A percentile compares a stretch with the other conserved stretches of the same genome.
These are phyloP conservation scores for Loxodonta africana DNA, from an alignment of 2,113 vertebrate species.

Conservation along the genomic window DNA sequence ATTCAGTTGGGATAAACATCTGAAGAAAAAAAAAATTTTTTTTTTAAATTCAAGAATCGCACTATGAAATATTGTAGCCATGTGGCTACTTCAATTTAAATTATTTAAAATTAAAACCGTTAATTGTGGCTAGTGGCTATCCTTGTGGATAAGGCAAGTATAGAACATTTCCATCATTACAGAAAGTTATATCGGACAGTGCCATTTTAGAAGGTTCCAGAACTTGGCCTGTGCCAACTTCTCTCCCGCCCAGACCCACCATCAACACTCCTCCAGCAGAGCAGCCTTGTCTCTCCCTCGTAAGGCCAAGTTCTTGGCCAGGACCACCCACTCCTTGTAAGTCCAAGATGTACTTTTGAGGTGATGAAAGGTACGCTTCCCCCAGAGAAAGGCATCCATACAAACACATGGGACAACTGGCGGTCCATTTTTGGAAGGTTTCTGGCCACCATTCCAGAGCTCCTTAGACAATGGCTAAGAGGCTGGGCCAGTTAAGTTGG, in stretches of 20 bases:
- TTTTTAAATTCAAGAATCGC: no score
- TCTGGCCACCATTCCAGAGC: background rate
- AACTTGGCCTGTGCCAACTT: background rate
- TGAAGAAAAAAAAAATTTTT: no score
- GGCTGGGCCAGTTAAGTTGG: background rate
- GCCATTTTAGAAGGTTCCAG: background rate
- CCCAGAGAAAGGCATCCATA: background rate
- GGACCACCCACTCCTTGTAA: background rate
- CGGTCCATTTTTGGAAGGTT: slow-evolving; percentile 64
- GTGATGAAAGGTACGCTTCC: background rate
- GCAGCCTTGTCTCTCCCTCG: background rate
- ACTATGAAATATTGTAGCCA: no score
- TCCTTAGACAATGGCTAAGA: background rate
- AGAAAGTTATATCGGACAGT: background rate
- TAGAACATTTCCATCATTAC: background rate
- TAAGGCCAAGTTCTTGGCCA: background rate
- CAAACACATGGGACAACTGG: background rate
- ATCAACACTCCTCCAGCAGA: accelerated
- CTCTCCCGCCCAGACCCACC: background rate
- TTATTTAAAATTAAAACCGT: background rate
- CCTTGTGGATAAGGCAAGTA: background rate
- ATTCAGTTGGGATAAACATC: background rate
- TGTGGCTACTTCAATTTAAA: background rate
- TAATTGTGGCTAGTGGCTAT: background rate
- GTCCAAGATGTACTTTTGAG: background rate